These are phyloP conservation scores for Anodontia alba DNA, from an alignment of 2,888 invertebrate genomes.

Conservation along the genomic window DNA sequence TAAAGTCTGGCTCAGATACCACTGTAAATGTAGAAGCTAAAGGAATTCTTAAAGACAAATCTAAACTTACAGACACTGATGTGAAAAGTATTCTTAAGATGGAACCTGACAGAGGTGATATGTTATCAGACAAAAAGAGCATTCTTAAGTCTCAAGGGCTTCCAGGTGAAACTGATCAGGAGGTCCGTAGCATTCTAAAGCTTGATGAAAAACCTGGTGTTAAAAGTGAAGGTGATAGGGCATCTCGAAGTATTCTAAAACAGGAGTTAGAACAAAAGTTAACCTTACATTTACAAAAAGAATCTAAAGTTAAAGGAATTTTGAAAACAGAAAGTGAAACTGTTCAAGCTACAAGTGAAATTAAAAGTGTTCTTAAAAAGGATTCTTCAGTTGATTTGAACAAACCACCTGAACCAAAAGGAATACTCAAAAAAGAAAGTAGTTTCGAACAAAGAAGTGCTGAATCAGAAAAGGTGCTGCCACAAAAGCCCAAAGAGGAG, in stretches of 20 bases:
- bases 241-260: slow-evolving; percentile 64
- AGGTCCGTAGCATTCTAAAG: slow-evolving; percentile 59
- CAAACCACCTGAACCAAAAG: slow-evolving; percentile 58
- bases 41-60: slow-evolving; percentile 10
- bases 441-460: slow-evolving; percentile 69
- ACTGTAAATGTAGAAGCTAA: slow-evolving; percentile 21
- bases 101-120: slow-evolving; percentile 19
- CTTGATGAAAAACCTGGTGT: slow-evolving; percentile 21
- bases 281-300: slow-evolving; percentile 36
- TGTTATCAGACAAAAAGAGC: background rate
- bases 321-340: slow-evolving; percentile 62
- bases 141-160: slow-evolving; percentile 11
- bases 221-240: background rate
- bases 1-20: slow-evolving; percentile 20
- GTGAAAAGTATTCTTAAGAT: slow-evolving; percentile 25
- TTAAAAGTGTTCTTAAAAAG: slow-evolving; percentile 68
- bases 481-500: slow-evolving; percentile 30
- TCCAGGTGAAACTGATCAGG: slow-evolving; percentile 30
- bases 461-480: slow-evolving; percentile 5
- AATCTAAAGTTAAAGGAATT: slow-evolving; percentile 60
- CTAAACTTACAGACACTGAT: slow-evolving; percentile 15
- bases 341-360: slow-evolving; percentile 58
- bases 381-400: slow-evolving; percentile 28
- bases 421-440: slow-evolving; percentile 73
- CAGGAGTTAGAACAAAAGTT: slow-evolving; percentile 55